Conservation (phyloP, 2,797 vertebrate genomes). For the Diceros bicornis region DNA sequence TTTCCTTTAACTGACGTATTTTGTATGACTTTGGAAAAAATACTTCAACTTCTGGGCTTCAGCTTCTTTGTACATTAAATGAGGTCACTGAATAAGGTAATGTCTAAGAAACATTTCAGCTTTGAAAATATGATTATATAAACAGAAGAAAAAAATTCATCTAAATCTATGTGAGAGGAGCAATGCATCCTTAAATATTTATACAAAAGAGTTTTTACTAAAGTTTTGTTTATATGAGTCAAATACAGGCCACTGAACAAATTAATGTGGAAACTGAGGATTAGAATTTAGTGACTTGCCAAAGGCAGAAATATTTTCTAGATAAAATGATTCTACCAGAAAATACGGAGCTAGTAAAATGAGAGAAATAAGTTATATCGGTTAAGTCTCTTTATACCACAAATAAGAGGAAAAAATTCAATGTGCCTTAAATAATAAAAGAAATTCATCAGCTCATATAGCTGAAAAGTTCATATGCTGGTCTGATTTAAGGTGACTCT, state of each 20-base stretch:
- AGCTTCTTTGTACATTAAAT: neutral
- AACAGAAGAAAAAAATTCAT: slow-evolving; percentile 25
- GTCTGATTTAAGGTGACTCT: neutral
- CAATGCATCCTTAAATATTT: neutral
- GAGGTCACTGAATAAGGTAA: neutral
- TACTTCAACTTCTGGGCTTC: neutral
- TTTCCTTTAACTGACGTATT: neutral
- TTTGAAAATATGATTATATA: slow-evolving; percentile 26
- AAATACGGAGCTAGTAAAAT: slow-evolving; percentile 12
- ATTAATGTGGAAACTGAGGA: neutral
- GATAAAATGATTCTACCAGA: neutral
- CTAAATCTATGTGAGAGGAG: neutral
- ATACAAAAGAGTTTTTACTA: neutral
- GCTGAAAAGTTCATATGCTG: neutral
- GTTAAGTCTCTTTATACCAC: neutral
- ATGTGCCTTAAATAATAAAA: slow-evolving; percentile 2
- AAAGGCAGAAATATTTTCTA: neutral
- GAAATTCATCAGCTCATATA: neutral
- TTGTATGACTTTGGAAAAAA: neutral
- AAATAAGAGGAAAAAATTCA: slow-evolving; percentile 22
- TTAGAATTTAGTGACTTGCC: neutral
- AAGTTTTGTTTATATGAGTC: slow-evolving; percentile 26
- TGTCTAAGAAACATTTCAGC: neutral
- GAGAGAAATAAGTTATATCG: neutral
- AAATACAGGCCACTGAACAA: slow-evolving; percentile 28